Evolutionary conservation across 2,888 invertebrate genomes (phyloP), one percentile per base, ranked within the genome.

Genomic region (Portevinia maculata): DNA sequence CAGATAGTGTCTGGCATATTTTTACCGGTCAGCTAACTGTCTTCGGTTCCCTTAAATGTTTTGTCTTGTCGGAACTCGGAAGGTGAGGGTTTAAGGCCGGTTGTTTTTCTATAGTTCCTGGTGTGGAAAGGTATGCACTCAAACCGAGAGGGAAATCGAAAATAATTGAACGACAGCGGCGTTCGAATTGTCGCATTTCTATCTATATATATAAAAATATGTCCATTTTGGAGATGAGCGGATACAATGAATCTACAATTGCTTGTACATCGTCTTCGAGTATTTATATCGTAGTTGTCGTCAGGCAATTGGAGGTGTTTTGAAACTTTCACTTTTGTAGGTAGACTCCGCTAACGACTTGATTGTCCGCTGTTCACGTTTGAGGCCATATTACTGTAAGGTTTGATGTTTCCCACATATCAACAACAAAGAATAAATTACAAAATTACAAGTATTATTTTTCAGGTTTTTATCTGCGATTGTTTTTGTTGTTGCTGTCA

Each of bases 261-360:
- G 24, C 24, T n/a, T 3, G 24, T 24, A 5, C 24, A 24, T 24
- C 24, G 24, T 24, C 24, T 24, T 24, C 24, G 24, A 5, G 5
- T 24, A 8, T 24, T 50, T 3, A 6, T 17, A 19, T 34, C 19
- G 21, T 48, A 3, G 70, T 24, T 30, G 19, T 52, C 28, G n/a
- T 50, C 55, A 2, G 19, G 44, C 78, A 71, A 65, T 71, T 73
- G 52, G 46, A 71, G 64, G 70, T 70, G 70, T 55, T 55, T 62
- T 55, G 37, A 28, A 79, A 79, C 81, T 81, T 81, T 81, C 81
- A 81, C 81, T 81, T 81, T 81, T 81, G 64, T 65, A 60, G 59
- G 64, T 65, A 60, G 59, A 64, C 67, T 50, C 37, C 75, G 62
- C 69, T 75, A 75, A 75, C 70, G 70, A 81, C 64, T 81, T 65